A percentile compares a stretch with the other conserved stretches of the same genome.
Evolutionary conservation across 1,140 invertebrate genomes (phyloP).

Genomic region (Calliphora vicina): DNA sequence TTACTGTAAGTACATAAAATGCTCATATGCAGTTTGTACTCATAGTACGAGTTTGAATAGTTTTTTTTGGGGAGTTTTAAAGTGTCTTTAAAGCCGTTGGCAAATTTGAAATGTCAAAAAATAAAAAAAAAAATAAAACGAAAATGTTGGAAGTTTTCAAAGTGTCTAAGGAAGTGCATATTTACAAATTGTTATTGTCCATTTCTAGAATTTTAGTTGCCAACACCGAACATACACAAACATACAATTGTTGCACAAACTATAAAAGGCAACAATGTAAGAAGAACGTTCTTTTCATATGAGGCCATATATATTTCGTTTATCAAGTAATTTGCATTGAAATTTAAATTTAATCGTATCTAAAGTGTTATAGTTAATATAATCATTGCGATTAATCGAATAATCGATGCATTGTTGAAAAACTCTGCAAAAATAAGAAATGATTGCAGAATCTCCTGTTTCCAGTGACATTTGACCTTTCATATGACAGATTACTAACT

Average conservation of each 20-base stretch:
- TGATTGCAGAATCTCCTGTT: no score
- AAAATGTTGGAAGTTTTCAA: constrained; percentile 32
- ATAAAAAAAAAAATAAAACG: constrained; percentile 1
- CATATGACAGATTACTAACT: no score
- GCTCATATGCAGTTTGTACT: background rate
- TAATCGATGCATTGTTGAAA: background rate
- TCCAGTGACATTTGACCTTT: no score
- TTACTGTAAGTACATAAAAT: background rate
- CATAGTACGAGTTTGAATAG: background rate
- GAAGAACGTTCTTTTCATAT: background rate
- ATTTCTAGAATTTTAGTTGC: constrained; percentile 14
- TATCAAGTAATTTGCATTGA: constrained; percentile 10
- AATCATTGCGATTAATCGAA: background rate
- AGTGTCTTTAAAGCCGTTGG: background rate
- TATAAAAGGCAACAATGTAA: background rate
- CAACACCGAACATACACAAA: background rate
- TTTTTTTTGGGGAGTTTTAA: background rate
- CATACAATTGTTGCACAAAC: constrained; percentile 10
- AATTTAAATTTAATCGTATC: background rate
- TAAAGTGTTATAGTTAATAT: background rate
- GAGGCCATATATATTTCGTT: background rate
- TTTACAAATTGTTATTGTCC: constrained; percentile 36
- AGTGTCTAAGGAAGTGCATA: constrained; percentile 33
- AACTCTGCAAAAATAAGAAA: no score
- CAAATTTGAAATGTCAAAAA: constrained; percentile 34